Evolutionary conservation across 2,888 invertebrate genomes (phyloP), one percentile per base, ranked within the genome.

Genomic region (Trachelus iudaicus): DNA sequence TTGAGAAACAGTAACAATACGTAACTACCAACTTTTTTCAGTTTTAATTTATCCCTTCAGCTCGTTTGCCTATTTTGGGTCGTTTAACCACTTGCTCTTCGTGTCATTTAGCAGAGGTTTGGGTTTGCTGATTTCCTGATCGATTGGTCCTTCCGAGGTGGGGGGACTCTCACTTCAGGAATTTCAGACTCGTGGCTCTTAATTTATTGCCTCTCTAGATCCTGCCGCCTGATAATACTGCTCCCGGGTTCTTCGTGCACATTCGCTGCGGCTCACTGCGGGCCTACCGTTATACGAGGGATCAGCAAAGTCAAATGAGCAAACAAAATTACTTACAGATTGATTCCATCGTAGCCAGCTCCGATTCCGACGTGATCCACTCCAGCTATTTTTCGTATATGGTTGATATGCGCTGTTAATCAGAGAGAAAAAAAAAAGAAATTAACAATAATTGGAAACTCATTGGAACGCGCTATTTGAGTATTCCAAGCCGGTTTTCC

Each of bases 341-440:
- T 96, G 92, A 97, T 97, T 88, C 97, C 97, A 91, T 97, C 97
- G 92, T 96, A 97, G 87, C 97, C 97, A 80, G 97, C 97, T 81
- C 97, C 97, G 82, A 97, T 94, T 76, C 97, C 97, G 81, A 97
- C 96, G 92, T 96, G 95, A 93, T 97, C 97, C 88, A 97, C 95
- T 83, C 97, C 97, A 81, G 97, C 97, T 82, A 96, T 94, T 89
- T 95, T 95, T 87, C 96, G 94, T 90, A 97, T 96, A 93, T 97
- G 97, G 94, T 97, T 97, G 92, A 97, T 97, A 93, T 97, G 97
- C 85, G 96, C 97, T 97, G 94, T 79, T 94, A 94, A 23, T 56
- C 80, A 79, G 69, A 81, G 80, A 30, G 3, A 11, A 2, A 74
- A 11, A 2, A 74, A 23, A 31, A 34, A 33, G 30, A 71, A 12